phyloP scores from a whole-genome alignment of 1,140 invertebrate species.

The Tribolium castaneum region DNA sequence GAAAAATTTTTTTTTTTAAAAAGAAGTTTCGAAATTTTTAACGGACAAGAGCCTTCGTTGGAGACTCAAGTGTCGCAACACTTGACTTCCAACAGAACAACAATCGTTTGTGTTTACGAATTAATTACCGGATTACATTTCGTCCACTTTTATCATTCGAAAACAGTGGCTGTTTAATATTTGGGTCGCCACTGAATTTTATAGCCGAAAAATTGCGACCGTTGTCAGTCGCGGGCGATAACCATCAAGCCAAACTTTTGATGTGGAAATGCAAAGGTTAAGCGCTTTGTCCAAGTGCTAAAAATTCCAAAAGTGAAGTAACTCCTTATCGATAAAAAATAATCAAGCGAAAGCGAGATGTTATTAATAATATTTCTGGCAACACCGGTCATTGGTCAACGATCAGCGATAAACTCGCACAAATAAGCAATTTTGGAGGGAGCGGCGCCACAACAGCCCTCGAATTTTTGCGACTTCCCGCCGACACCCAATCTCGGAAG shows the following conservation, averaged over 20 bases:
- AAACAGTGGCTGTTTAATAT: not conserved
- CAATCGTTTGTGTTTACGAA: not conserved
- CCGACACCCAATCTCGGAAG: too few species aligned
- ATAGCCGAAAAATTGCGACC: not conserved
- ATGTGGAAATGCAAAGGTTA: constrained; percentile 1
- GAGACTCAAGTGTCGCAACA: not conserved
- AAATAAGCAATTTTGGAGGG: not conserved
- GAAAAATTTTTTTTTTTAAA: too few species aligned
- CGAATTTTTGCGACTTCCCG: too few species aligned
- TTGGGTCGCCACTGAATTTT: constrained; percentile 1
- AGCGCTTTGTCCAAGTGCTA: not conserved
- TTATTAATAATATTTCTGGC: constrained; percentile 55
- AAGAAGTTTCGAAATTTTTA: too few species aligned
- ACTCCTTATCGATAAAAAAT: not conserved
- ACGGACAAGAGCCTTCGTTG: too few species aligned
- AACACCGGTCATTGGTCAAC: constrained; percentile 53
- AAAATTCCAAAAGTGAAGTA: not conserved
- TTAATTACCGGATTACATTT: not conserved
- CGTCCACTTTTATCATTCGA: not conserved
- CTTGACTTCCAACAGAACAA: not conserved
- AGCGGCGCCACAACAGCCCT: not conserved
- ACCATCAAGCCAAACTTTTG: not conserved
- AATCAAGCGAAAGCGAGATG: constrained; percentile 50
- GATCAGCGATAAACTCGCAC: constrained; percentile 46
- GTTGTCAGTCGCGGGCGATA: not conserved